phyloP scores from a whole-genome alignment of 2,888 invertebrate species.

The Ophion ellenae region DNA sequence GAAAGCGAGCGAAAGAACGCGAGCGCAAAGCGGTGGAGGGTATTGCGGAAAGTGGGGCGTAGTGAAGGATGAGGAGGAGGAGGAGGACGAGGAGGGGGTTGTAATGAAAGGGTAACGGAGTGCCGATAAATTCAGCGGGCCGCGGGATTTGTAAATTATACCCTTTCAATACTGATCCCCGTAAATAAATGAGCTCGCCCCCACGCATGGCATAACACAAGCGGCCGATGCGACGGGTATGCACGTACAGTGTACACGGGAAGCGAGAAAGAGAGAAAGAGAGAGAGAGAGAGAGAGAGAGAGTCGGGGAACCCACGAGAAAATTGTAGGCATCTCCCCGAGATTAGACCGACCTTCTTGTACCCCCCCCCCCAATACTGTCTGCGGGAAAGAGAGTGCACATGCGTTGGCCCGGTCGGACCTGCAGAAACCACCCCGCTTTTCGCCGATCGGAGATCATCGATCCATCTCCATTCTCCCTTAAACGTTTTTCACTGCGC shows the following conservation, averaged over 20 bases:
- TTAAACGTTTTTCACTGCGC: conserved; percentile 21
- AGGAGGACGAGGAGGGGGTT: conserved; percentile 75
- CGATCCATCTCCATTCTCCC: conserved; percentile 25
- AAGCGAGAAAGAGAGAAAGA: no score
- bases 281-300: conserved; percentile 47
- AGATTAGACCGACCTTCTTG: conserved; percentile 63
- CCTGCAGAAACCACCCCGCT: conserved; percentile 22
- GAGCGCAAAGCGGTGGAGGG: conserved; percentile 52
- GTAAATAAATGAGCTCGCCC: conserved; percentile 81
- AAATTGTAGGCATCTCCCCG: conserved; percentile 64
- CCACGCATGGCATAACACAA: conserved; percentile 76
- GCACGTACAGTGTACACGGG: conserved; percentile 45
- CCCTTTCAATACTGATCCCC: conserved; percentile 82
- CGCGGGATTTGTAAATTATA: conserved; percentile 84
- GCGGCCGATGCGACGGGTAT: conserved; percentile 58
- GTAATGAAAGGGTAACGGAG: conserved; percentile 83
- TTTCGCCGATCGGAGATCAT: conserved; percentile 17
- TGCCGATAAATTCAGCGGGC: conserved; percentile 83
- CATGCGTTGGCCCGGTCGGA: conserved; percentile 69
- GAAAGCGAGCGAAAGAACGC: conserved; percentile 60
- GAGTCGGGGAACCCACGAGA: conserved; percentile 53
- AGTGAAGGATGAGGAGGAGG: conserved; percentile 20
- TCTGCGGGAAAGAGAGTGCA: conserved; percentile 48
- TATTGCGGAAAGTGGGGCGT: conserved; percentile 43
- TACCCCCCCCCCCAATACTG: conserved; percentile 22